Conservation (phyloP, 2,113 vertebrate species). For the human region DNA sequence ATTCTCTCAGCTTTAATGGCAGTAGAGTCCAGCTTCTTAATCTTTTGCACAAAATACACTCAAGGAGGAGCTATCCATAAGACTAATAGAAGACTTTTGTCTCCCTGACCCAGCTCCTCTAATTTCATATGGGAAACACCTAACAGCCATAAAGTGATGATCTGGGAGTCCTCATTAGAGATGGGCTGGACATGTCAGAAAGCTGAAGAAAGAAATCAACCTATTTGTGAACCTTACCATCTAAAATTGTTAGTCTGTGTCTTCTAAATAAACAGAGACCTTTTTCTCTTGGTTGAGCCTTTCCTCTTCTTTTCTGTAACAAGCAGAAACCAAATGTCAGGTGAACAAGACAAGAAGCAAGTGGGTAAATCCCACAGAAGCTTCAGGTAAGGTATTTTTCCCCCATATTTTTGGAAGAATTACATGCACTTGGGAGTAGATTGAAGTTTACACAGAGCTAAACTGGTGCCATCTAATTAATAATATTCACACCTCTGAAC, state of each 20-base stretch:
- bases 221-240: constrained; percentile 37
- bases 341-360: not conserved
- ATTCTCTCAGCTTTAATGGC: not conserved
- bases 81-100: not conserved
- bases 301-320: constrained; percentile 82
- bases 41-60: not conserved
- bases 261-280: constrained; percentile 64
- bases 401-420: not conserved
- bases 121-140: not conserved
- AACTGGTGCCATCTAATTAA: not conserved
- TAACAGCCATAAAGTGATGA: not conserved
- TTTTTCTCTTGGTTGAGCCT: constrained; percentile 79
- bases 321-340: constrained; percentile 21
- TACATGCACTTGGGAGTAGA: not conserved
- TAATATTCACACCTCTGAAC: not conserved
- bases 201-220: constrained; percentile 20
- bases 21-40: not conserved
- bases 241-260: constrained; percentile 58
- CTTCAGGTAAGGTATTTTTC: not conserved
- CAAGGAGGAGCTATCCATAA: not conserved
- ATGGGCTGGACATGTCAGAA: not conserved
- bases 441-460: not conserved
- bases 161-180: not conserved
- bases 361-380: not conserved
- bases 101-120: not conserved